Evolutionary conservation across 2,113 vertebrate genomes (phyloP), one percentile per base, ranked within the genome.

Genomic region (Ascaphus truei): DNA sequence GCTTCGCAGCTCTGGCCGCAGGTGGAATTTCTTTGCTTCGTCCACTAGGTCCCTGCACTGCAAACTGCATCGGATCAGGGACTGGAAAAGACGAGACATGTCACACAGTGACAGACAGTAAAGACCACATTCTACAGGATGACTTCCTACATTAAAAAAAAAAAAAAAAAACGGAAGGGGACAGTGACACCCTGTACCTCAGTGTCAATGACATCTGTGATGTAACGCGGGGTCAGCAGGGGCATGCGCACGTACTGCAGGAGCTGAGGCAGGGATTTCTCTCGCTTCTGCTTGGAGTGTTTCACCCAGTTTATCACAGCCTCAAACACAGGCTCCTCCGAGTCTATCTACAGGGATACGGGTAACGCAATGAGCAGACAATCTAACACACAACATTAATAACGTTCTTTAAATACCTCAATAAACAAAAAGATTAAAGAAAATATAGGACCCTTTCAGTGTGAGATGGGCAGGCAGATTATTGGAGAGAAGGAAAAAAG

Each of bases 21-120:
- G 81, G 72, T 99, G 97, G 79, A 99, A 99, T 79, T 98, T 99
- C 90, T 99, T 99, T 30, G 97, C 97, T 87, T 99, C 97, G 1
- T 99, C 97, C 2, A 99, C 97, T 0, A 98, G 92, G 82, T 99
- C 97, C 85, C 97, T 92, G 84, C 95, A 98, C 20, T 95, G 94
- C 76, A 99, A 86, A 71, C 96, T 99, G 76, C 95, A 96, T 51
- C 93, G 93, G 66, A 99, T 95, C 27, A 98, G 90, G 61, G 97
- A 94, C 97, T 98, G 73, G 48, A 81, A 16, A 47, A 47, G 23
- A 47, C 3, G 34, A 43, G 7, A 43, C 15, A 43, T 18, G 4
- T 7, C n/a, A 15, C 2, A n/a, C n/a, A n/a, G n/a, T n/a, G n/a
- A n/a, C 4, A 10, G 27, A 12, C 20, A 4, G 26, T 5, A 41